These are phyloP conservation scores for Chlorops oryzae DNA, from an alignment of 1,140 invertebrate genomes.

Conservation along the genomic window DNA sequence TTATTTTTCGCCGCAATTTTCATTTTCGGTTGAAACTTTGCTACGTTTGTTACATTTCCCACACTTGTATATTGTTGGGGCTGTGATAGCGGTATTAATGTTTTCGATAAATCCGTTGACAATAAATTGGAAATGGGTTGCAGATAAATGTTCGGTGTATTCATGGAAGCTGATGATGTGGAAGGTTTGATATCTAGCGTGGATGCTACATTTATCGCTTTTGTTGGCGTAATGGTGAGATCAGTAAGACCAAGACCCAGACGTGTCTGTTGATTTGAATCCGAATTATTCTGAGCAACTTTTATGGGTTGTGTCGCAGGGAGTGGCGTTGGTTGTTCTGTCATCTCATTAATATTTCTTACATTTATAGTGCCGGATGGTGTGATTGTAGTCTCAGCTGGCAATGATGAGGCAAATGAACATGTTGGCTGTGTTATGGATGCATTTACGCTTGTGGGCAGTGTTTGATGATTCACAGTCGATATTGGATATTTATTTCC, in stretches of 20 bases:
- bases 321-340: background rate
- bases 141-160: background rate
- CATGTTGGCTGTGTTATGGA: background rate
- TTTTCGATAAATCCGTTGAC: background rate
- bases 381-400: constrained; percentile 9
- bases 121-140: background rate
- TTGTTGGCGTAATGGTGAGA: background rate
- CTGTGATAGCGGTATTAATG: background rate
- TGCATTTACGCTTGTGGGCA: background rate
- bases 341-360: background rate
- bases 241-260: background rate
- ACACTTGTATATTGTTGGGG: background rate
- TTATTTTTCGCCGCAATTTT: constrained; percentile 1
- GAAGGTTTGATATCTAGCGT: background rate
- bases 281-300: background rate
- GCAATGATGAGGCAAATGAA: background rate
- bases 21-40: background rate
- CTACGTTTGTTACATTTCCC: background rate
- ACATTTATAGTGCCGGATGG: background rate
- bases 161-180: background rate
- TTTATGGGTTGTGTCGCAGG: background rate
- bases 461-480: background rate
- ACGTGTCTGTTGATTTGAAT: background rate
- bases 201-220: background rate
- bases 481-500: background rate